Conservation (phyloP, 2,888 invertebrate genomes). For the Lagria hirta region DNA sequence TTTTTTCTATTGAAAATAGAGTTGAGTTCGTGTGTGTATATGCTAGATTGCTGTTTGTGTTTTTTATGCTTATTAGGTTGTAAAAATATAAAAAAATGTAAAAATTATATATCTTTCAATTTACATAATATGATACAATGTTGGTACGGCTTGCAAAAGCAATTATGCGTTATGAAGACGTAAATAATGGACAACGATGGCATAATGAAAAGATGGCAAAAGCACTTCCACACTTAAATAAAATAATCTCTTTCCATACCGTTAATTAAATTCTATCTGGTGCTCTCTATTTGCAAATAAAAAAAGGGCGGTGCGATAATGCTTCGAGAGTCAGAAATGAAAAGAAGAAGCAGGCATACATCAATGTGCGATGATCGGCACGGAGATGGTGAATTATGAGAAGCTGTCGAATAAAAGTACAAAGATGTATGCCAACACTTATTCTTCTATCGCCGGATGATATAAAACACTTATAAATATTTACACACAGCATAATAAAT, state of each 20-base stretch:
- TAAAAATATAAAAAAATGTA: conserved; percentile 20
- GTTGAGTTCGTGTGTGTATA: no score
- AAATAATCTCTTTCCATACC: conserved; percentile 49
- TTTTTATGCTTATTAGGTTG: no score
- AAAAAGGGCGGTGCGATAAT: conserved; percentile 30
- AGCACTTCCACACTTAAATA: conserved; percentile 53
- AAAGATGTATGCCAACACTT: conserved; percentile 20
- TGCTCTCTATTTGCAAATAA: conserved; percentile 42
- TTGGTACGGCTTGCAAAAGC: conserved; percentile 46
- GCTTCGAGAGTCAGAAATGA: conserved; percentile 29
- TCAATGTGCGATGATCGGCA: conserved; percentile 25
- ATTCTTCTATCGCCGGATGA: conserved; percentile 31
- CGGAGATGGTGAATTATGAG: conserved; percentile 41
- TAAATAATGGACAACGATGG: conserved; percentile 50
- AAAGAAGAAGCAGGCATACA: conserved; percentile 19
- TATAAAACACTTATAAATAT: conserved; percentile 46
- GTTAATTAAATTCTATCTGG: conserved; percentile 44
- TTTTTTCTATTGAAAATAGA: no score
- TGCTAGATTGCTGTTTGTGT: no score
- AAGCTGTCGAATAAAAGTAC: conserved; percentile 34
- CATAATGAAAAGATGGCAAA: conserved; percentile 51
- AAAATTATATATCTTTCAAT: conserved; percentile 47
- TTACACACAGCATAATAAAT: conserved; percentile 45
- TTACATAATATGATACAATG: conserved; percentile 47
- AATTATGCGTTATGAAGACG: conserved; percentile 43